A percentile compares a stretch with the other conserved stretches of the same genome.
Evolutionary conservation across 37 sponge, comb jelly and placozoan species (phyloP).

Genomic region (Ephydatia muelleri): DNA sequence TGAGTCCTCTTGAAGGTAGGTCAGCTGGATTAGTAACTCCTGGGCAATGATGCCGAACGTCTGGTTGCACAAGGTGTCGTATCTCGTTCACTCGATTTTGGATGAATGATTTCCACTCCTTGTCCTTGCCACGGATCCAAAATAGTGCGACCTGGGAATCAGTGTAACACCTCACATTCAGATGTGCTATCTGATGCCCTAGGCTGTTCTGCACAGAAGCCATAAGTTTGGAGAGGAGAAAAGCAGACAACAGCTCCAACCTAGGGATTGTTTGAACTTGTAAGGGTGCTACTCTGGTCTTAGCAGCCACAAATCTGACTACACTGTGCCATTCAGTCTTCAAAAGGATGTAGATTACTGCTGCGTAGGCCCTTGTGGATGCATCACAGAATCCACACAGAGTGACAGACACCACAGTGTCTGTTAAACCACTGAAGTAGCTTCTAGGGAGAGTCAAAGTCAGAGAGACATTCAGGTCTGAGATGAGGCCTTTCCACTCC

Average conservation of each 20-base stretch:
- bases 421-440: background rate
- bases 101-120: slow-evolving; percentile 24
- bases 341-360: slow-evolving; percentile 7
- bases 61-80: background rate
- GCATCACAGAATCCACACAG: slow-evolving; percentile 31
- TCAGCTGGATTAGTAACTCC: slow-evolving; percentile 34
- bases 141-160: slow-evolving; percentile 20
- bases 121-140: slow-evolving; percentile 16
- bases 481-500: background rate
- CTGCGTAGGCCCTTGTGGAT: slow-evolving; percentile 25
- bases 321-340: background rate
- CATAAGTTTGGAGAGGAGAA: slow-evolving; percentile 7
- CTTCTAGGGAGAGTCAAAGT: background rate
- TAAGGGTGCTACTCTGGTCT: slow-evolving; percentile 17
- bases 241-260: slow-evolving; percentile 16
- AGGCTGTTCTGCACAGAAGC: slow-evolving; percentile 2
- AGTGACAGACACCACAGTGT: background rate
- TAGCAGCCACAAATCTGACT: slow-evolving; percentile 11
- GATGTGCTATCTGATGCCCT: background rate
- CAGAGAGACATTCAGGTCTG: background rate
- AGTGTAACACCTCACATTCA: slow-evolving; percentile 5
- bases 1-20: slow-evolving; percentile 17
- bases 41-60: background rate
- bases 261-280: too few species aligned
- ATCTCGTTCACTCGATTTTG: slow-evolving; percentile 32